Evolutionary conservation across 2,888 invertebrate species (phyloP).

Genomic region (Aspidapion aeneum): DNA sequence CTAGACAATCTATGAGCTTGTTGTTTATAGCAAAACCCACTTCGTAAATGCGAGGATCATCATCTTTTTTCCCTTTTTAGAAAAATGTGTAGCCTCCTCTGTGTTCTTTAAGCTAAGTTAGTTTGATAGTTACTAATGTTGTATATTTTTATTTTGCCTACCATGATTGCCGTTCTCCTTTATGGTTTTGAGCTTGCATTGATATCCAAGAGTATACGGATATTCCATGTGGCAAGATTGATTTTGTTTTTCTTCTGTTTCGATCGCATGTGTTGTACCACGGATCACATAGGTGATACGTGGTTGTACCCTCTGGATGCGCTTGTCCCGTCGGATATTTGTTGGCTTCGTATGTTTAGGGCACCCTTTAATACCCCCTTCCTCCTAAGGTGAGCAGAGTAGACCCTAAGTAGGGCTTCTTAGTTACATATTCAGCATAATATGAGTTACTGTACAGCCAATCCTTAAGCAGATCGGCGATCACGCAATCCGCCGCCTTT

Average conservation of each 20-base stretch:
- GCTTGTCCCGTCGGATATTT: background rate
- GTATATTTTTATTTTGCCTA: background rate
- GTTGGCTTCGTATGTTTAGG: background rate
- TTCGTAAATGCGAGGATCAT: background rate
- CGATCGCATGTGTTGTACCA: background rate
- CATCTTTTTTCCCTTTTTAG: background rate
- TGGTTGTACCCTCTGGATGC: background rate
- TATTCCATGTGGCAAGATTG: background rate
- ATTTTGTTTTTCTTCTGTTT: background rate
- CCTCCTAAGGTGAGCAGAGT: background rate
- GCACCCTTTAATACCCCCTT: background rate
- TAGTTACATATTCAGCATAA: background rate
- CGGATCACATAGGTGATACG: too few species aligned
- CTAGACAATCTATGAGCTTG: background rate
- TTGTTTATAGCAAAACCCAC: background rate
- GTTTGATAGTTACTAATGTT: background rate
- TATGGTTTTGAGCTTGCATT: background rate
- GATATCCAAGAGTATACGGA: background rate
- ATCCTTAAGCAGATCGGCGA: background rate
- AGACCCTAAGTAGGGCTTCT: background rate
- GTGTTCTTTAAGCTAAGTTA: background rate
- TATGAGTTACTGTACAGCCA: background rate
- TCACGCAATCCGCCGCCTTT: background rate
- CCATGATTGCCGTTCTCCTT: background rate
- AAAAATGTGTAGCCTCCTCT: background rate